Base-by-base conservation (phyloP, 2,797 vertebrate genomes). In the Muscicapa comitata region DNA sequence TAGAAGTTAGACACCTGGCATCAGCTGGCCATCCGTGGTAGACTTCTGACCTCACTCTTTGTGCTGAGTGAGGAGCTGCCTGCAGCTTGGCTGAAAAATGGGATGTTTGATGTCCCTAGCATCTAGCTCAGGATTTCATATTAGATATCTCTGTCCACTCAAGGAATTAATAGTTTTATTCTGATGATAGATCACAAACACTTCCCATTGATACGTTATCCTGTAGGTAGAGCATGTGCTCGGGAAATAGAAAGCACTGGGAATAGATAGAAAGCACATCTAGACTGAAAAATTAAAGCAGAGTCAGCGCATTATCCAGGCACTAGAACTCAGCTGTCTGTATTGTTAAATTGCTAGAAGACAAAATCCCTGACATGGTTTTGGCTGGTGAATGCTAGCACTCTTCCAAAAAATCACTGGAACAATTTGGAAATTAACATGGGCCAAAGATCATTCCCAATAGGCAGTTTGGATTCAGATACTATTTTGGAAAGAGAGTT, bases 361-460 rank as follows among this genome's bases (percentile, higher is more conserved):
- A 78, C 73, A 95, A 82, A 76, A 47, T 54, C 79, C 28, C 78
- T 95, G 95, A 95, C 75, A 66, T 0, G 7, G 23, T 95, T 95
- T 96, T 96, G 96, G 95, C 95, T 93, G 87, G 54, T 66, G 58
- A 91, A 80, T 58, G 43, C 66, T 78, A 81, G 28, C 33, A 53
- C 53, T 86, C 79, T 90, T 96, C 93, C 95, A 96, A 95, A 96
- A 95, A 94, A 86, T 96, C 82, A 86, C 82, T 91, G 88, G 58
- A 94, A 90, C 94, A 94, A 90, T 95, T 95, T 93, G 79, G 82
- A 94, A 96, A 95, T 95, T 96, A 94, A 40, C 90, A 91, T 40
- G 85, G 96, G 88, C 95, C 62, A 81, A 94, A 96, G 94, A 94
- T 96, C 93, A 75, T 86, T 94, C 94, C 94, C 93, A 95, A 91